Evolutionary conservation across 64 coral and sea anemone genomes (phyloP), one percentile per base, ranked within the genome.

Genomic region (Acropora yongei): DNA sequence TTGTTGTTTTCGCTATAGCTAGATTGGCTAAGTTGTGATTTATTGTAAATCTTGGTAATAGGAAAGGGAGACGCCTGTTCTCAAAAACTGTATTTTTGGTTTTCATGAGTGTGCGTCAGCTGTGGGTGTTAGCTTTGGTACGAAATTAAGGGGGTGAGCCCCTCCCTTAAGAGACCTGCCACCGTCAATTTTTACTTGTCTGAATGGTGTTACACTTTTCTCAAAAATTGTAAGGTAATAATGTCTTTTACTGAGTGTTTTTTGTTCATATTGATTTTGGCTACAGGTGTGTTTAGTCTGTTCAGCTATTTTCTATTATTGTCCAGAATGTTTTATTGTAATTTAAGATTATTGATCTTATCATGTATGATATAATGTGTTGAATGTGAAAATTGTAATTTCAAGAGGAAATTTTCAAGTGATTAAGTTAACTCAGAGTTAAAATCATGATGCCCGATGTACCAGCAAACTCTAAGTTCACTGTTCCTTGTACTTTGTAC

Each of bases 211-310:
- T 10, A 42, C 41, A 82, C 58, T 53, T 57, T 55, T 60, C 4
- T 81, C 13, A 82, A 82, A 11, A 41, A n/a, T 16, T 51, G 57
- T 82, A 61, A 16, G 30, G 43, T 82, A 17, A 60, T n/a, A 80
- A 53, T 44, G 10, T 60, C 16, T 41, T 43, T 13, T 58, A 13
- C 11, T 11, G 3, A 58, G 48, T 8, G 39, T 8, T 18, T 80
- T 80, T 8, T 48, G 53, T 80, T 80, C 6, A 41, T 19, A 18
- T 11, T 48, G 30, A 57, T n/a, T 82, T 8, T 61, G 6, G 16
- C 16, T 50, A 13, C 79, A 82, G 40, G 40, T 82, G 57, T 65
- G 40, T 41, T 12, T 42, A 82, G 58, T 20, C 79, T 82, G 79
- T 82, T 53, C 40, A 82, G 5, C 10, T 55, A 61, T 82, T 39